phyloP scores from a whole-genome alignment of 2,888 invertebrate species.

The Clivina fossor region DNA sequence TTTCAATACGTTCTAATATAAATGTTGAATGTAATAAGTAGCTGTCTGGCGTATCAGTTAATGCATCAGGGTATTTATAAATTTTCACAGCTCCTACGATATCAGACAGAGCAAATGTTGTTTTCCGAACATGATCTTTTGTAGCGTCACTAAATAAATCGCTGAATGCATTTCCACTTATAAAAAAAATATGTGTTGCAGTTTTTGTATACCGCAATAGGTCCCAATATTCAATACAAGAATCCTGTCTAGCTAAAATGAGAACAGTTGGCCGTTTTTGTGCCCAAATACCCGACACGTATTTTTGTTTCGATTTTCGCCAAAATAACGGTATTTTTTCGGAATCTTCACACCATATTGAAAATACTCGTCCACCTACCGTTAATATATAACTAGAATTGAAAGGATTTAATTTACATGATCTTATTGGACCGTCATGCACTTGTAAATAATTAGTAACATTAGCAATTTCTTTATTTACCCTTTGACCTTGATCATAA shows the following conservation, averaged over 20 bases:
- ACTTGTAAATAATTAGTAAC: too few species aligned
- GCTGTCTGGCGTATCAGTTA: too few species aligned
- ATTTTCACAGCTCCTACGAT: conserved; percentile 8
- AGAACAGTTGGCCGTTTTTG: conserved; percentile 59
- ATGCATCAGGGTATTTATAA: conserved; percentile 11
- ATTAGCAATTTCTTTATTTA: too few species aligned
- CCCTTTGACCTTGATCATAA: conserved; percentile 14
- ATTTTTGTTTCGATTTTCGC: conserved; percentile 61
- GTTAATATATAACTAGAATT: conserved; percentile 64
- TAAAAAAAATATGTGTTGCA: neutral
- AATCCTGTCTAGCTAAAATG: conserved; percentile 47
- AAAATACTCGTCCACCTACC: conserved; percentile 72
- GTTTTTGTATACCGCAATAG: conserved; percentile 61
- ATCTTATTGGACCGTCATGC: conserved; percentile 67
- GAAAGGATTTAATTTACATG: conserved; percentile 63
- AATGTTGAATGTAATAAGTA: too few species aligned
- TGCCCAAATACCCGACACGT: conserved; percentile 76
- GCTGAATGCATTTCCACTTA: conserved; percentile 4
- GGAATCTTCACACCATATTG: conserved; percentile 63
- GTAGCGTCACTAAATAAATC: conserved; percentile 4
- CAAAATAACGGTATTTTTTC: conserved; percentile 60
- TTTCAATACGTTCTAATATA: too few species aligned
- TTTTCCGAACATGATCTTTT: conserved; percentile 2
- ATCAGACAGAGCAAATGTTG: conserved; percentile 1
- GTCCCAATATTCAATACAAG: conserved; percentile 81